phyloP scores from a whole-genome alignment of 2,797 vertebrate genomes.

The Coluber constrictor region DNA sequence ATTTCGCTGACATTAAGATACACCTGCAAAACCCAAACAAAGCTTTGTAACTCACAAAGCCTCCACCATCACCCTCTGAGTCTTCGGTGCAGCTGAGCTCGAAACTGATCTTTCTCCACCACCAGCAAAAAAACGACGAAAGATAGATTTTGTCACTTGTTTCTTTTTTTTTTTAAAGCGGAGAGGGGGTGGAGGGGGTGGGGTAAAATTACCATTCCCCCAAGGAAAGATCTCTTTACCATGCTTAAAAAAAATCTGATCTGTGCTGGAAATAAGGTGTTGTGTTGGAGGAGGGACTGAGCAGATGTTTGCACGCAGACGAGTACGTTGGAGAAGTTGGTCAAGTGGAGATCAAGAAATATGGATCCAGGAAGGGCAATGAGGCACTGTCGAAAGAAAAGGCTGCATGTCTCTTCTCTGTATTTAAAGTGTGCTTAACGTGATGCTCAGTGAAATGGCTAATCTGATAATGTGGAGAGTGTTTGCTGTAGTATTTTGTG shows the following conservation, averaged over 20 bases:
- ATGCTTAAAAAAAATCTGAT: constrained; percentile 11
- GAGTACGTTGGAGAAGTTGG: constrained; percentile 22
- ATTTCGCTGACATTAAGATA: constrained; percentile 58
- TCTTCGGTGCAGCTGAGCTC: not conserved
- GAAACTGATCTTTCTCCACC: constrained; percentile 19
- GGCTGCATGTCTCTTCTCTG: constrained; percentile 67
- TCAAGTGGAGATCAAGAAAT: constrained; percentile 50
- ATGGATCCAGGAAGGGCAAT: constrained; percentile 68
- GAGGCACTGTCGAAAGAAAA: constrained; percentile 62
- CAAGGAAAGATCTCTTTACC: constrained; percentile 27
- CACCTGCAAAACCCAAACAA: constrained; percentile 65
- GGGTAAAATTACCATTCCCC: not conserved
- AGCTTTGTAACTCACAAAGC: constrained; percentile 58
- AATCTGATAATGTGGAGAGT: constrained; percentile 72
- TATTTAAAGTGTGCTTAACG: constrained; percentile 76
- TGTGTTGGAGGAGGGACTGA: constrained; percentile 13
- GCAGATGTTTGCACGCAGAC: not conserved
- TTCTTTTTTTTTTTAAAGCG: not conserved
- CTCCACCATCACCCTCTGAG: constrained; percentile 26
- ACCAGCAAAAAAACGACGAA: not conserved
- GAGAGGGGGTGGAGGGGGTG: too few species aligned
- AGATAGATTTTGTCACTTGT: not conserved
- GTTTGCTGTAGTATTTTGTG: constrained; percentile 72
- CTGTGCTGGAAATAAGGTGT: constrained; percentile 5
- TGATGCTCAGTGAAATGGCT: constrained; percentile 74